Base-by-base conservation (phyloP, 2,113 vertebrate species). In the Callaeas wilsoni region DNA sequence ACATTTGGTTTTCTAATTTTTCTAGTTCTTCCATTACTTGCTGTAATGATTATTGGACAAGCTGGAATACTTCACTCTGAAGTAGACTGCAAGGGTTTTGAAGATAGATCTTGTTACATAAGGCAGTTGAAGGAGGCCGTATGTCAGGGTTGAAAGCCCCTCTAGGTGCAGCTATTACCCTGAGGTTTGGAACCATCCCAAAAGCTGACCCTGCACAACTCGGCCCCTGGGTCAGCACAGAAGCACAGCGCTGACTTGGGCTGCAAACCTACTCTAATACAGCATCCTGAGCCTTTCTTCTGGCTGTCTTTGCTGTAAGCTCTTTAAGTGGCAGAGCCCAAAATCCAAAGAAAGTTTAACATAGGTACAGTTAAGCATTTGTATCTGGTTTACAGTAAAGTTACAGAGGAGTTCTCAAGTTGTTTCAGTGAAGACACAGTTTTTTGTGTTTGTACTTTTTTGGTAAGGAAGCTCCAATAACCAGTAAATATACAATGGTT, bases 401-500 rank as follows among this genome's bases (percentile, higher is more conserved):
- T 62, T 86, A 35, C 17, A 17, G 60, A 69, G 16, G 41, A 69
- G 29, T 60, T 85, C 41, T 25, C 0, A 1, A 7, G 46, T n/a
- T 80, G 10, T 89, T 94, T 68, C 29, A 23, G 44, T 52, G 65
- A 59, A 77, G 52, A 27, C 10, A 5, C 6, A 3, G 22, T 16
- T 82, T 84, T 70, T 56, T n/a, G 4, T 57, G 30, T 89, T 84
- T 79, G 32, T 79, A 33, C 67, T 85, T 53, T 85, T 83, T 65
- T 90, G 46, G 44, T 93, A 50, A 93, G 80, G 59, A 77, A 93
- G 59, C 35, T 74, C 42, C 39, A 44, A 74, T 64, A 42, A 33
- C 80, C 32, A 20, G 71, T 76, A 92, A 94, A 92, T 62, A 60
- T 60, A 22, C 32, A 77, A 13, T 59, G 63, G 59, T 88, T 90